Evolutionary conservation across 2,113 vertebrate species (phyloP).

Genomic region (Peromyscus polionotus): DNA sequence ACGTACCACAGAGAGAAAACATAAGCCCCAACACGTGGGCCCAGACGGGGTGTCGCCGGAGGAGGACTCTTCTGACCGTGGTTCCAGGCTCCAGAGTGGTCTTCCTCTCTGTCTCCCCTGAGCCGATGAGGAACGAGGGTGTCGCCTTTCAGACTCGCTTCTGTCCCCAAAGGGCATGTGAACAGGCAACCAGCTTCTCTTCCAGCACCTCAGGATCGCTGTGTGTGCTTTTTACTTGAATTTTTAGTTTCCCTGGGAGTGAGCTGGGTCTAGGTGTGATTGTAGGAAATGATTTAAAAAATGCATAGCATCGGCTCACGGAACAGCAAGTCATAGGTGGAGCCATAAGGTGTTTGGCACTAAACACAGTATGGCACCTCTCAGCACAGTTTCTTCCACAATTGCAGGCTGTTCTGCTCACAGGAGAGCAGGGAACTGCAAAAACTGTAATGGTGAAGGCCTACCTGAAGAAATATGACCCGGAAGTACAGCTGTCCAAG

Average conservation of each 20-base stretch:
- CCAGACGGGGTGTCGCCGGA: not conserved
- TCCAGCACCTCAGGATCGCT: not conserved
- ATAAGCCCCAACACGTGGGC: not conserved
- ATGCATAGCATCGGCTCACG: fast-evolving
- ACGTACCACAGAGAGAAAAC: not conserved
- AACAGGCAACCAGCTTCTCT: not conserved
- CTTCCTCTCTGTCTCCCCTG: not conserved
- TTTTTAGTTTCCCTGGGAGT: not conserved
- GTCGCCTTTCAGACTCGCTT: not conserved
- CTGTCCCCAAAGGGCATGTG: fast-evolving
- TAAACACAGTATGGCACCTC: not conserved
- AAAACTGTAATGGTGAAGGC: slow-evolving; percentile 91
- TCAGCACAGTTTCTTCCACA: not conserved
- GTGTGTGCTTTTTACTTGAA: not conserved
- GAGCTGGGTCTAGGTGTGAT: not conserved
- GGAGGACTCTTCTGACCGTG: not conserved
- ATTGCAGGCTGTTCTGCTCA: slow-evolving; percentile 89
- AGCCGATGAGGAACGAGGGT: not conserved
- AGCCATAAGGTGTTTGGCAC: not conserved
- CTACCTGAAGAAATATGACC: slow-evolving; percentile 89
- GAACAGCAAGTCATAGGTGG: not conserved
- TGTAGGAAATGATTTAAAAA: not conserved
- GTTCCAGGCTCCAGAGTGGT: not conserved
- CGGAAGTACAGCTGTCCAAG: slow-evolving; percentile 89
- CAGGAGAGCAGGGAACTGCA: slow-evolving; percentile 90